These are phyloP conservation scores for Eurystomus glaucurus DNA, from an alignment of 2,797 vertebrate genomes.

Conservation along the genomic window DNA sequence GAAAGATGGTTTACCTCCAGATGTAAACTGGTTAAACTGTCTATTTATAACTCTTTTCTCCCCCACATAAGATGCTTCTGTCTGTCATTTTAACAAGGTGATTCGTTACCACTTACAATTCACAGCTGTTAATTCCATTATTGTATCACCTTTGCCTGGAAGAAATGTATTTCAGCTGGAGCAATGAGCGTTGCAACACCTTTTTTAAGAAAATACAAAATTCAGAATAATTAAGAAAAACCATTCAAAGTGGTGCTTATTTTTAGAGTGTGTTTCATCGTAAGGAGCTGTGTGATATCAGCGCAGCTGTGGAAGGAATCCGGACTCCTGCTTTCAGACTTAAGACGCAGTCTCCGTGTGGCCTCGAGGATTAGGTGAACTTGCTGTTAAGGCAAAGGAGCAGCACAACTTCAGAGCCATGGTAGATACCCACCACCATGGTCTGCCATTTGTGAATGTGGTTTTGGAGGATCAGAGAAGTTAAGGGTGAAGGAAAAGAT, in stretches of 20 bases:
- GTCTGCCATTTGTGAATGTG: rapidly evolving
- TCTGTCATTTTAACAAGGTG: background rate
- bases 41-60: background rate
- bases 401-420: background rate
- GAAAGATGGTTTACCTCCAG: background rate
- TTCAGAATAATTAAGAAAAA: background rate
- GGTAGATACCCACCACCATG: rapidly evolving
- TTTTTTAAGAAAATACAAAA: background rate
- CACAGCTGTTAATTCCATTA: background rate
- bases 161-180: background rate
- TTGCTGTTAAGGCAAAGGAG: background rate
- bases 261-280: background rate
- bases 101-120: background rate
- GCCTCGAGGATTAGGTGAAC: background rate
- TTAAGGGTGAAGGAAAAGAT: background rate
- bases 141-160: background rate
- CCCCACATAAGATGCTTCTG: background rate
- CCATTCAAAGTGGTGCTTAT: rapidly evolving
- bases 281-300: background rate
- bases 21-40: background rate
- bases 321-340: background rate
- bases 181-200: rapidly evolving
- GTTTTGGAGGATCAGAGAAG: background rate
- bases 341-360: rapidly evolving
- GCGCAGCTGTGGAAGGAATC: background rate